Evolutionary conservation across 2,113 vertebrate genomes (phyloP).

Genomic region (Silurus meridionalis): DNA sequence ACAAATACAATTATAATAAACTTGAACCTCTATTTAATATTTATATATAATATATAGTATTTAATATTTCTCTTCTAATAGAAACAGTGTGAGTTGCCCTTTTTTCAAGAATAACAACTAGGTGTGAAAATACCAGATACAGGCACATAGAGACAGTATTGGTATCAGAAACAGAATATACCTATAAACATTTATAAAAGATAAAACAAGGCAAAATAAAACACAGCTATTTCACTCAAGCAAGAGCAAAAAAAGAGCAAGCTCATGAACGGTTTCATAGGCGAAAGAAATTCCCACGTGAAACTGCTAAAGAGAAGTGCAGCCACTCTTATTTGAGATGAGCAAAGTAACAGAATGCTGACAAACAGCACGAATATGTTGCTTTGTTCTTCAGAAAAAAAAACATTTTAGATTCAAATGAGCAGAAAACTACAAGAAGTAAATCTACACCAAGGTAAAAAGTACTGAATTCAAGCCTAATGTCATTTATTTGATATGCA

Average conservation of each 20-base stretch:
- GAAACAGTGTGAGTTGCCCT: background rate
- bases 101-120: slow-evolving; percentile 22
- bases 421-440: background rate
- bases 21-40: no score
- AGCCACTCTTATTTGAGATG: background rate
- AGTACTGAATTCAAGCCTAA: background rate
- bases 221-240: background rate
- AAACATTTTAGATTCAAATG: background rate
- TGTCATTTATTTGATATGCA: background rate
- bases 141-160: background rate
- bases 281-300: background rate
- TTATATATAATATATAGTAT: background rate
- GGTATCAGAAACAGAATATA: background rate
- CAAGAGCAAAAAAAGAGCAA: background rate
- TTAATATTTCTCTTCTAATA: background rate
- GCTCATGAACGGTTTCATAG: background rate
- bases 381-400: background rate
- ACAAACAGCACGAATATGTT: background rate
- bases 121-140: background rate
- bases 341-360: background rate
- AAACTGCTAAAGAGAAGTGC: background rate
- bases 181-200: no score
- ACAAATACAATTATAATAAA: background rate
- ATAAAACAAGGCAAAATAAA: background rate
- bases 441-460: background rate